phyloP scores from a whole-genome alignment of 2,888 invertebrate genomes.

The Leptodirus hochenwartii region DNA sequence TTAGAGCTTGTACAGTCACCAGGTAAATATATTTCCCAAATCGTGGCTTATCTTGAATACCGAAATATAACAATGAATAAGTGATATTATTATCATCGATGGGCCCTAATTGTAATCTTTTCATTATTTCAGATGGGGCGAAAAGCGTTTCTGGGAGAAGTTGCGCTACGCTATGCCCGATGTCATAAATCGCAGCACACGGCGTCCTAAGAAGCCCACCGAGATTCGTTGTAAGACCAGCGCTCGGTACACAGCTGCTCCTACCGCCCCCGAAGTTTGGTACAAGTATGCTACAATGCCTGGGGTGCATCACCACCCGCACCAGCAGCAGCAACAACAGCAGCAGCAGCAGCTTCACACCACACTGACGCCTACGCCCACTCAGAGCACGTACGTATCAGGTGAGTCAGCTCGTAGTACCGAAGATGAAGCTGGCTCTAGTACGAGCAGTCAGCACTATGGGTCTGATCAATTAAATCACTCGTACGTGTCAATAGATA shows the following conservation, averaged over 20 bases:
- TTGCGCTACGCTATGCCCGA: slow-evolving; percentile 62
- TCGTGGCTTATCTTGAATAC: too few relatives aligned
- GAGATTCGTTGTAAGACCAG: slow-evolving; percentile 39
- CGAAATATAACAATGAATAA: too few relatives aligned
- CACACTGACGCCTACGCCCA: slow-evolving; percentile 37
- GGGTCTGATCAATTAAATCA: slow-evolving; percentile 46
- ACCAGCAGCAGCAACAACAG: slow-evolving; percentile 1
- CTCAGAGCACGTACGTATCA: slow-evolving; percentile 39
- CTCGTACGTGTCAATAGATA: slow-evolving; percentile 48
- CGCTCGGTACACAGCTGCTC: slow-evolving; percentile 50
- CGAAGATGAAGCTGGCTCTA: slow-evolving; percentile 35
- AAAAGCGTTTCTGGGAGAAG: slow-evolving; percentile 73
- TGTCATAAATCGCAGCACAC: slow-evolving; percentile 38
- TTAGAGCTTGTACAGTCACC: slow-evolving; percentile 51
- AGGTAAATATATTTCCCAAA: too few relatives aligned
- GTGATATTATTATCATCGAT: too few relatives aligned
- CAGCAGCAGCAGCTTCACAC: slow-evolving; percentile 31
- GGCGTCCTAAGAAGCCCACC: slow-evolving; percentile 31
- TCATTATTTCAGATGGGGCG: too few relatives aligned
- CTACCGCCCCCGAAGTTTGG: slow-evolving; percentile 49
- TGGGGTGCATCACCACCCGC: slow-evolving; percentile 25
- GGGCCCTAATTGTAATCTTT: too few relatives aligned
- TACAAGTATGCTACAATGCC: slow-evolving; percentile 47
- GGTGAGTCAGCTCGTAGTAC: slow-evolving; percentile 32
- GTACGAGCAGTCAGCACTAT: slow-evolving; percentile 37